Evolutionary conservation across 1,140 invertebrate genomes (phyloP).

Genomic region (Chironomus tepperi): DNA sequence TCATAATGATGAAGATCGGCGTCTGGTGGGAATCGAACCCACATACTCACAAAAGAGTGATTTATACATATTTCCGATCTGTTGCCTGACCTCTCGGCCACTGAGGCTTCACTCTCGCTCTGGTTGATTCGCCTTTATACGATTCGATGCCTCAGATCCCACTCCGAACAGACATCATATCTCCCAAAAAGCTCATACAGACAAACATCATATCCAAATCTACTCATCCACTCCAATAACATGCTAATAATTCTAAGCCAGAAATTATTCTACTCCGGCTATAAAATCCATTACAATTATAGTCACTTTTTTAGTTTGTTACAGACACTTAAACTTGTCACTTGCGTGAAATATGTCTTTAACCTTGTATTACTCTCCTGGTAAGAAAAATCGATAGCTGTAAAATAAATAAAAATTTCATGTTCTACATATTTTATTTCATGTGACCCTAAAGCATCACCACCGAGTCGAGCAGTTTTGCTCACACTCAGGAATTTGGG

Average conservation of each 20-base stretch:
- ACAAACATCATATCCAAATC: neutral
- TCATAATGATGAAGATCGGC: no score
- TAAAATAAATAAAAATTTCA: conserved; percentile 27
- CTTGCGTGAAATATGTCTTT: neutral
- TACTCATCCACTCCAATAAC: neutral
- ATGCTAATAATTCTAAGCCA: neutral
- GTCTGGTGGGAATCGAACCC: no score
- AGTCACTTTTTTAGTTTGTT: neutral
- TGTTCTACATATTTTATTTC: conserved; percentile 43
- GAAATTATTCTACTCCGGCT: neutral
- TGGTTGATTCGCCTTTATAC: no score
- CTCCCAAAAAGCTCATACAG: neutral
- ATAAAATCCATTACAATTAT: neutral
- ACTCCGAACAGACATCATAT: no score
- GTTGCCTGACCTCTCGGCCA: no score
- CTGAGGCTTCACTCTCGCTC: no score
- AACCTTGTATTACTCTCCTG: neutral
- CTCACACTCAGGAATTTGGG: conserved; percentile 29
- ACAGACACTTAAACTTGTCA: neutral
- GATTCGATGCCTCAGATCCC: no score
- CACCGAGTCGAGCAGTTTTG: conserved; percentile 29
- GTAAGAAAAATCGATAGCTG: neutral
- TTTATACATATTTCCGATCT: no score
- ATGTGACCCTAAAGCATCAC: conserved; percentile 40
- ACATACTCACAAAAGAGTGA: no score